Conservation (phyloP, 2,797 vertebrate genomes). For the Typhlichthys eigenmanni region DNA sequence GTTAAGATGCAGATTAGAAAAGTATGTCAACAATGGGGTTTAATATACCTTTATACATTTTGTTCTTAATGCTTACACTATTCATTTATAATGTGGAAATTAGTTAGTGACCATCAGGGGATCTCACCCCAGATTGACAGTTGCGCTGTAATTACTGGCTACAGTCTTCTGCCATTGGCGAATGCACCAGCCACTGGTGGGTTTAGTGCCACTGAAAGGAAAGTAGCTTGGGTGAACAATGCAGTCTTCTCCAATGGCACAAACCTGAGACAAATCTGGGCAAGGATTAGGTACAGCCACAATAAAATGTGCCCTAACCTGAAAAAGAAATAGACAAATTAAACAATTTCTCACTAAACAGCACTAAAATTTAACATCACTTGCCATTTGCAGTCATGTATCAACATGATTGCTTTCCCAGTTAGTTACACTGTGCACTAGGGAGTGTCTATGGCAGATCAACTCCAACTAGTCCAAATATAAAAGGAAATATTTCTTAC, state of each 20-base stretch:
- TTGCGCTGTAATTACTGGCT: slow-evolving; percentile 42
- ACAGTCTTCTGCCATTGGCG: slow-evolving; percentile 71
- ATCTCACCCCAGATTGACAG: slow-evolving; percentile 57
- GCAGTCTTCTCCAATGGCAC: slow-evolving; percentile 53
- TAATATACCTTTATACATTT: too few relatives aligned
- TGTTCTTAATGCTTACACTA: too few relatives aligned
- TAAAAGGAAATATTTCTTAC: slow-evolving; percentile 34
- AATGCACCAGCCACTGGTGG: slow-evolving; percentile 68
- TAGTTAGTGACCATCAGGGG: not conserved
- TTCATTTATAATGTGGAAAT: not conserved
- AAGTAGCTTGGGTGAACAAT: slow-evolving; percentile 22
- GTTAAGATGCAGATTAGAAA: too few relatives aligned
- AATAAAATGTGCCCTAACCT: slow-evolving; percentile 71
- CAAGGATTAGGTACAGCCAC: slow-evolving; percentile 56
- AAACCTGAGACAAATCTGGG: slow-evolving; percentile 40
- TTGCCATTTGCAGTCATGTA: not conserved
- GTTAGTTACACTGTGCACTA: not conserved
- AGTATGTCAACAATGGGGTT: too few relatives aligned
- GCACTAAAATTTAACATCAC: not conserved
- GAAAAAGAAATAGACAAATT: slow-evolving; percentile 1
- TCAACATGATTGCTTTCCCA: not conserved
- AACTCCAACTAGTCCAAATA: not conserved
- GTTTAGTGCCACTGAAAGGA: slow-evolving; percentile 53
- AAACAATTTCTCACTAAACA: not conserved
- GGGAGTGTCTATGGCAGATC: too few relatives aligned